Conservation (phyloP, 2,797 vertebrate species). For the Crocodylus rhombifer region DNA sequence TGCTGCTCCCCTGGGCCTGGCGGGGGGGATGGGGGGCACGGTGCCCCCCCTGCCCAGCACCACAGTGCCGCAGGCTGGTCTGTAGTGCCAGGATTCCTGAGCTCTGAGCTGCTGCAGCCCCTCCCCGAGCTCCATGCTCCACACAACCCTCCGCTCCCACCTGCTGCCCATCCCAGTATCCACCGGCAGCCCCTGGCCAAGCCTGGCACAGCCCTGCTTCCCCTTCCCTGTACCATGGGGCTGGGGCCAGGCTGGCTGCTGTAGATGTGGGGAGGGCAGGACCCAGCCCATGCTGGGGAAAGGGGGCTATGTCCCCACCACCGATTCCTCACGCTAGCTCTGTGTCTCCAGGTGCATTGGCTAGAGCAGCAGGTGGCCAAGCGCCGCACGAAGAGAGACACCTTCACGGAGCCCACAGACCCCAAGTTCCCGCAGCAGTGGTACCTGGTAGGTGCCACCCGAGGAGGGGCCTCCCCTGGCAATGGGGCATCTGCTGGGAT, state of each 20-base stretch:
- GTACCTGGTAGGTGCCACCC: slow-evolving; percentile 90
- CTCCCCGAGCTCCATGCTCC: neutral
- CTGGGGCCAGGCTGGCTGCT: neutral
- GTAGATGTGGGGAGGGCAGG: neutral
- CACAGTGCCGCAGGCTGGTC: neutral
- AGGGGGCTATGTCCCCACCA: neutral
- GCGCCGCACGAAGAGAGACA: slow-evolving; percentile 90
- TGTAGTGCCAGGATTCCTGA: neutral
- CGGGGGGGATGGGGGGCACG: neutral
- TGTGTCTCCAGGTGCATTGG: slow-evolving; percentile 88
- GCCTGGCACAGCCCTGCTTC: neutral
- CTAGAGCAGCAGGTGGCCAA: slow-evolving; percentile 95
- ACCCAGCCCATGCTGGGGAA: neutral
- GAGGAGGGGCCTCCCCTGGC: neutral
- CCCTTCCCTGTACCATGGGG: neutral
- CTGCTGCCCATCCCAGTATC: neutral
- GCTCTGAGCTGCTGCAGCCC: neutral
- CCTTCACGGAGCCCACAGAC: slow-evolving; percentile 88
- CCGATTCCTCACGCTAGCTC: neutral
- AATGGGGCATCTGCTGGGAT: rapidly evolving
- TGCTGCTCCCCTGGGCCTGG: no score
- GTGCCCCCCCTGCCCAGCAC: neutral
- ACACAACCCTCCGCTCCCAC: neutral
- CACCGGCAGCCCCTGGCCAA: neutral
- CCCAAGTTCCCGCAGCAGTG: slow-evolving; percentile 96